These are phyloP conservation scores for Anser cygnoides DNA, from an alignment of 2,113 vertebrate genomes.

Conservation along the genomic window DNA sequence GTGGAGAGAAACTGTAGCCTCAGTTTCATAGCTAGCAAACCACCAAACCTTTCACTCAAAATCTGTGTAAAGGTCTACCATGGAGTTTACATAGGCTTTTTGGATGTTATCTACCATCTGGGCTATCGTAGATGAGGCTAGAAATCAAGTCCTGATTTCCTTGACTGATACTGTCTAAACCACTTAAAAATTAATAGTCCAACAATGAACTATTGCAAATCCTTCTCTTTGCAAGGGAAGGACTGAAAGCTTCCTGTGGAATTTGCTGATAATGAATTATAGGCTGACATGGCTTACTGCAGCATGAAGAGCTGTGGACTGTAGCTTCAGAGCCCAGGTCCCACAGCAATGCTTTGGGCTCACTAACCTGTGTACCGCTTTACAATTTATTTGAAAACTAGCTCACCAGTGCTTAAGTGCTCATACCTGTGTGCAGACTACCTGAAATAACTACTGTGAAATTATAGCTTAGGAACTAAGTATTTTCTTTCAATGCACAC, in stretches of 20 bases:
- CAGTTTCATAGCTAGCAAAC: slow-evolving; percentile 4
- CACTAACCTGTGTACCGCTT: background rate
- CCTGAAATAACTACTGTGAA: slow-evolving; percentile 36
- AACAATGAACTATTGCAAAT: background rate
- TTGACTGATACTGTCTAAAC: background rate
- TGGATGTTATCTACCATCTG: background rate
- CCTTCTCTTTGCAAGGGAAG: background rate
- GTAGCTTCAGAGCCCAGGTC: background rate
- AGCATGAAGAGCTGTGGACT: background rate
- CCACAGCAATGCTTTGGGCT: background rate
- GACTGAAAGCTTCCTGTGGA: background rate
- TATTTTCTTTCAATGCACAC: background rate
- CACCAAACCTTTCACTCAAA: background rate
- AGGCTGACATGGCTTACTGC: background rate
- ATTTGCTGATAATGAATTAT: background rate
- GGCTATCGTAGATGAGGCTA: background rate
- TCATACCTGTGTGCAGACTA: background rate
- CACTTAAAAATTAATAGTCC: background rate
- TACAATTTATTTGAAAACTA: background rate
- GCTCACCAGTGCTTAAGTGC: background rate
- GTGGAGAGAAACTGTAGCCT: slow-evolving; percentile 12
- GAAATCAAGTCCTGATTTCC: background rate
- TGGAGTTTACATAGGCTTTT: background rate
- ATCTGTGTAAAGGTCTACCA: background rate
- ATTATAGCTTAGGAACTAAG: background rate